Percentiles rank a stretch among this genome's conserved stretches.
phyloP scores from a whole-genome alignment of 1,140 invertebrate genomes.

The Zeugodacus cucurbitae region DNA sequence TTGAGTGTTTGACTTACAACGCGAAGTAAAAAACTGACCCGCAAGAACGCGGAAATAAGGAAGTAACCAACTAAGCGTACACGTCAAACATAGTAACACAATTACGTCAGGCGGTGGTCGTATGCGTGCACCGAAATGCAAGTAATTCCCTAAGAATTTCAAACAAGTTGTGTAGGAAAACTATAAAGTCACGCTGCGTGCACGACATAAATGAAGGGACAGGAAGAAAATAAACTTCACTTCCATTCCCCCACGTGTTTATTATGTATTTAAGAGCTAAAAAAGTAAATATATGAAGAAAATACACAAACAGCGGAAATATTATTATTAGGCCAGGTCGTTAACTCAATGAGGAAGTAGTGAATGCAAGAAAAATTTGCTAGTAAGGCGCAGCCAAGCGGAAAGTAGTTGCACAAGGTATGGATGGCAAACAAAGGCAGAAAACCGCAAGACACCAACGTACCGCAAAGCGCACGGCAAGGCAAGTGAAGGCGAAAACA shows the following conservation, averaged over 20 bases:
- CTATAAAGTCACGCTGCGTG: slow-evolving; percentile 12
- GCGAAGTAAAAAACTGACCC: background rate
- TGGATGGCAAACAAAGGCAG: background rate
- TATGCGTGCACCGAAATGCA: background rate
- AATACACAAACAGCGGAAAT: background rate
- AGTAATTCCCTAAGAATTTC: slow-evolving; percentile 22
- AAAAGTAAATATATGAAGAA: background rate
- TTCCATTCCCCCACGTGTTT: background rate
- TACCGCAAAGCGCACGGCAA: background rate
- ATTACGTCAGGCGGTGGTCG: background rate
- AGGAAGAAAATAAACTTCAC: background rate
- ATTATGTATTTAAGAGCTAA: background rate
- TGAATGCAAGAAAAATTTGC: background rate
- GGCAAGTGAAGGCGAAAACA: background rate
- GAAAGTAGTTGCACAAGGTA: background rate
- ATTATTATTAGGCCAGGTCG: slow-evolving; percentile 42
- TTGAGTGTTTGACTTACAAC: background rate
- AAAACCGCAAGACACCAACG: background rate
- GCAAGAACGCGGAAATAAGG: slow-evolving; percentile 30
- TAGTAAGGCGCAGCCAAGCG: background rate
- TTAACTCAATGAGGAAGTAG: slow-evolving; percentile 34
- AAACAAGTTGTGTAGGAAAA: background rate
- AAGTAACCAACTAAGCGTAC: background rate
- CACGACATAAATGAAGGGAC: background rate
- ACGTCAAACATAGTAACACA: background rate